Evolutionary conservation across 2,113 vertebrate species (phyloP).

Genomic region (Aramus guarauna): DNA sequence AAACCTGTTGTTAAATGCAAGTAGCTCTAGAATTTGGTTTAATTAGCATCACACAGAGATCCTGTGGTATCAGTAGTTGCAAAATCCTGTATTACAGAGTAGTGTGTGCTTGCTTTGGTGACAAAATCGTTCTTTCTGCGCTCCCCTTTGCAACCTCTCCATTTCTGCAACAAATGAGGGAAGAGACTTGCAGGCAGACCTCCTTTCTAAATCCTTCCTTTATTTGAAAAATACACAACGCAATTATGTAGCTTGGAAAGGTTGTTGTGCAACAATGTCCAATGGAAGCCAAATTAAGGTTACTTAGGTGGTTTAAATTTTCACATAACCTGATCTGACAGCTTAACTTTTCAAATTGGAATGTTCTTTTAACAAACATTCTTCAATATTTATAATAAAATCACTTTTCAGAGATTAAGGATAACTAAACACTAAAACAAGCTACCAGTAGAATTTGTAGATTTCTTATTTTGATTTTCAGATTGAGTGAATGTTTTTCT

Average conservation of each 20-base stretch:
- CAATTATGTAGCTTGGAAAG: background rate
- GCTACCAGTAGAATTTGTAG: background rate
- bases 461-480: background rate
- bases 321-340: background rate
- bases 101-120: background rate
- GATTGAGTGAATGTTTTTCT: background rate
- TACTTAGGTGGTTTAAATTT: no score
- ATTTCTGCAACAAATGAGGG: background rate
- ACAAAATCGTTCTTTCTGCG: background rate
- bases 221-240: background rate
- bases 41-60: background rate
- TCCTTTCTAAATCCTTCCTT: background rate
- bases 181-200: background rate
- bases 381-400: background rate
- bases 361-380: background rate
- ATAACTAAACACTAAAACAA: background rate
- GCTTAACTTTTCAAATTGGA: background rate
- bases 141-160: background rate
- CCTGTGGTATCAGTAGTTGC: background rate
- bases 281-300: background rate
- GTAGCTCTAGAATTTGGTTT: background rate
- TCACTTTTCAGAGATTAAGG: background rate
- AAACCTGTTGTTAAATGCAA: background rate
- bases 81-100: background rate
- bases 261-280: background rate